Percentiles rank a stretch among this genome's conserved stretches.
Conservation (phyloP, 2,888 invertebrate genomes). For the Chrysolina oricalcia region DNA sequence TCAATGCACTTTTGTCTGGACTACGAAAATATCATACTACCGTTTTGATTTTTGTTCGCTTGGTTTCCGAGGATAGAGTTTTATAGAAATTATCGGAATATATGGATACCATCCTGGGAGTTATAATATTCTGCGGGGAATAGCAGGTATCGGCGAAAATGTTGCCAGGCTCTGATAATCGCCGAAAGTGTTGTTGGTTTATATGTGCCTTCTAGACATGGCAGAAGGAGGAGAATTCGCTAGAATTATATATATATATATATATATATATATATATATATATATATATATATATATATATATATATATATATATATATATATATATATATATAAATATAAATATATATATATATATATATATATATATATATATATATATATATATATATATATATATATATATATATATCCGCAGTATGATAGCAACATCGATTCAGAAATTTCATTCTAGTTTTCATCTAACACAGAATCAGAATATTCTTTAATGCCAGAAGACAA, state of each 20-base stretch:
- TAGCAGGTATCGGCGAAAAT: neutral
- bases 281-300: neutral
- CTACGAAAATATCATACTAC: too few relatives aligned
- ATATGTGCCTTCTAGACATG: neutral
- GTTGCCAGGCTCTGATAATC: neutral
- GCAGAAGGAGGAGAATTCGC: neutral
- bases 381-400: too few relatives aligned
- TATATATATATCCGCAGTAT: neutral
- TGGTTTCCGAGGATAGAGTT: neutral
- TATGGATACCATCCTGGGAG: conserved; percentile 6
- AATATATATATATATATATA: too few relatives aligned
- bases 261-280: neutral
- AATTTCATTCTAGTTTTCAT: too few relatives aligned
- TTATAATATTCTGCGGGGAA: conserved; percentile 11
- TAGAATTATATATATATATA: neutral
- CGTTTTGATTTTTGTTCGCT: neutral
- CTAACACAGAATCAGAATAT: too few relatives aligned
- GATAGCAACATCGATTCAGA: neutral
- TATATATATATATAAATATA: too few relatives aligned
- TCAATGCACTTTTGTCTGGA: too few relatives aligned
- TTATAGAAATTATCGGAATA: conserved; percentile 1
- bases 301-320: neutral
- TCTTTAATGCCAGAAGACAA: too few relatives aligned
- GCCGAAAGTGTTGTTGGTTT: conserved; percentile 5
- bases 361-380: too few relatives aligned